Evolutionary conservation across 2,797 vertebrate species (phyloP), one percentile per base, ranked within the genome.

Genomic region (Petrocephalus sullivani): DNA sequence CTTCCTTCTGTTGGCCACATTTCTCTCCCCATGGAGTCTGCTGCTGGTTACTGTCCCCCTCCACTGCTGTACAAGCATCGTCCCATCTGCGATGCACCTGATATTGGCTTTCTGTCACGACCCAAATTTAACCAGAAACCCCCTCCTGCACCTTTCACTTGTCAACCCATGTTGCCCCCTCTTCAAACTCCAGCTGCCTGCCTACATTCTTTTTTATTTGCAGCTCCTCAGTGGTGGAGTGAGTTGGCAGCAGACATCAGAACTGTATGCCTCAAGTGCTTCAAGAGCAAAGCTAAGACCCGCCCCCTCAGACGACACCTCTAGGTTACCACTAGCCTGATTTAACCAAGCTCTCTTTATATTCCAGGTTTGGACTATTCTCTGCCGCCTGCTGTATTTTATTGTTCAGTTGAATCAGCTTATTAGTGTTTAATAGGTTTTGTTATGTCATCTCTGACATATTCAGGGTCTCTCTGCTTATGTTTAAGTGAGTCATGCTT

Each of bases 171-270:
- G 81, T 49, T 83, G 81, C 49, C 81, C 71, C 81, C 46, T 83
- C 81, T 83, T 49, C 81, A 53, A 83, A 83, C 81, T 54, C 81
- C 49, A 83, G 81, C 81, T 83, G 81, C 81, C 81, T 83, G 46
- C 81, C 81, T 54, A 83, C 81, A 83, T 49, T 83, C 21, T 83
- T 23, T 83, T 83, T 83, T n/a, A 83, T 83, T 21, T 83, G 51
- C 21, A 83, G 51, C 46, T 83, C 49, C 81, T 49, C 46, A 51
- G 49, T 23, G 81, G 21, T 54, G 81, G 46, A 83, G 41, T 83
- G 21, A 54, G 81, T 54, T 54, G 46, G 81, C 81, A 83, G 81
- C 81, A 83, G 8, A 28, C 51, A 28, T 83, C 81, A 83, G 49
- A 83, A 83, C 46, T 53, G 46, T n/a, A 83, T 21, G 46, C 10